These are phyloP conservation scores for Styela clava DNA, from an alignment of 23 tunicate species.

Conservation along the genomic window DNA sequence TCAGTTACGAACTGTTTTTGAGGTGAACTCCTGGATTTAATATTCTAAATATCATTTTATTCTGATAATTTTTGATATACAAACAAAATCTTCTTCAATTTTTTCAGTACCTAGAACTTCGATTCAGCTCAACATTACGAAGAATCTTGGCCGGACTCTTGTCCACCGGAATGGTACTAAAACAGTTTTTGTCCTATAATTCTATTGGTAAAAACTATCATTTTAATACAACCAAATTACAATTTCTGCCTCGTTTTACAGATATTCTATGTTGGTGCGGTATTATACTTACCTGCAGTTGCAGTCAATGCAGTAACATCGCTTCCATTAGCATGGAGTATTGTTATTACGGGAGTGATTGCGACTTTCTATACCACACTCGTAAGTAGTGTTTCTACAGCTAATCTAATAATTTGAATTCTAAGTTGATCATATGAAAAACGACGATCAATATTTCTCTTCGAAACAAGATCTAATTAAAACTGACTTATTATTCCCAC, in stretches of 20 bases:
- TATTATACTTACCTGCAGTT: background rate
- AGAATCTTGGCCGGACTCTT: background rate
- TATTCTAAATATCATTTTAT: background rate
- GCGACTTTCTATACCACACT: background rate
- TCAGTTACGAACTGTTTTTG: background rate
- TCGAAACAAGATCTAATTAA: no score
- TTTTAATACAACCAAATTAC: no score
- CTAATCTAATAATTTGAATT: no score
- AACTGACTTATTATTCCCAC: no score
- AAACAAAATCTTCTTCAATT: background rate
- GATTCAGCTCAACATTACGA: background rate
- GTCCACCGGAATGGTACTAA: background rate
- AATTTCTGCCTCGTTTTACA: background rate
- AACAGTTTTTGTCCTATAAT: background rate
- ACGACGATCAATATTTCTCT: no score
- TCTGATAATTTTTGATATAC: background rate
- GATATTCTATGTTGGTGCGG: background rate
- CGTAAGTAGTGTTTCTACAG: no score
- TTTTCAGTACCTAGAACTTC: slow-evolving; percentile 4
- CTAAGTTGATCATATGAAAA: no score
- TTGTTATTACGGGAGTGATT: background rate
- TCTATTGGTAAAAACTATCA: background rate
- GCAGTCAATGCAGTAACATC: background rate
- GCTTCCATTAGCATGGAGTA: background rate
- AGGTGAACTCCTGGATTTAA: background rate